These are phyloP conservation scores for Chaetodon trifasciatus DNA, from an alignment of 2,797 vertebrate genomes.

Conservation along the genomic window DNA sequence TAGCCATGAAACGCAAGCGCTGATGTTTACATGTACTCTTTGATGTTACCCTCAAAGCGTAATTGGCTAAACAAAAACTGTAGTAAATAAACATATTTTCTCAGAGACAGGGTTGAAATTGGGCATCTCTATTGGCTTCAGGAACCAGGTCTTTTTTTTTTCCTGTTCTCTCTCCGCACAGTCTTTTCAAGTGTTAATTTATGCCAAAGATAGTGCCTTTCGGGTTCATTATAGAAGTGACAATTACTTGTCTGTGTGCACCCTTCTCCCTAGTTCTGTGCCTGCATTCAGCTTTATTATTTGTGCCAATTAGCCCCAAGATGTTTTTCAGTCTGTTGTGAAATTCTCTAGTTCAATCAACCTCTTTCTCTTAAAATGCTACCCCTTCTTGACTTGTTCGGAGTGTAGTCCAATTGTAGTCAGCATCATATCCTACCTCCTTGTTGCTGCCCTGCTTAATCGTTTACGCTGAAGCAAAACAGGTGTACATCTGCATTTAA, in stretches of 20 bases:
- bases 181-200: slow-evolving; percentile 10
- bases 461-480: background rate
- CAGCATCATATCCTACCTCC: background rate
- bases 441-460: background rate
- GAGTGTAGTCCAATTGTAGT: background rate
- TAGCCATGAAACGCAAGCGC: background rate
- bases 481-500: background rate
- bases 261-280: slow-evolving; percentile 4
- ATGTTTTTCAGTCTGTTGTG: slow-evolving; percentile 17
- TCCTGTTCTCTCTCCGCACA: background rate
- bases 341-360: slow-evolving; percentile 11
- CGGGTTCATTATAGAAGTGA: slow-evolving; percentile 31
- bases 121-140: background rate
- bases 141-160: background rate
- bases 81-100: slow-evolving; percentile 18
- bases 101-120: background rate
- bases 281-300: slow-evolving; percentile 25
- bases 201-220: slow-evolving; percentile 9
- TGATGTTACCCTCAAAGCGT: background rate
- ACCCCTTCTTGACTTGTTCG: slow-evolving; percentile 2
- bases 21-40: slow-evolving; percentile 12
- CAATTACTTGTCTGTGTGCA: slow-evolving; percentile 22
- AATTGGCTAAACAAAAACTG: slow-evolving; percentile 16
- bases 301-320: slow-evolving; percentile 45
- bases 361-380: background rate